A percentile compares a stretch with the other conserved stretches of the same genome.
Evolutionary conservation across 2,888 invertebrate genomes (phyloP).

Genomic region (Drepana falcataria): DNA sequence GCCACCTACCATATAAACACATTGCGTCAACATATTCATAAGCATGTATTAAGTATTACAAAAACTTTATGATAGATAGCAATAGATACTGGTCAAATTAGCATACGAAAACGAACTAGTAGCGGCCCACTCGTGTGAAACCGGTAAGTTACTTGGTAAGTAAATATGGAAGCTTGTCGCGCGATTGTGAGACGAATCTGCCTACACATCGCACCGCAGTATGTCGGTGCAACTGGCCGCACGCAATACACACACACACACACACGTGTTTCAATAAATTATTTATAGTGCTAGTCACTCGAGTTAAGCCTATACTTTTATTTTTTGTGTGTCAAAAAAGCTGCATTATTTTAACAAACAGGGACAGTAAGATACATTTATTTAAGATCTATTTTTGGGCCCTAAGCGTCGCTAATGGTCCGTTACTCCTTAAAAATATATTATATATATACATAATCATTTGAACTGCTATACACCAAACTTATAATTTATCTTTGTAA

Average conservation of each 20-base stretch:
- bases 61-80: slow-evolving; percentile 24
- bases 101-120: slow-evolving; percentile 59
- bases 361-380: too few species aligned
- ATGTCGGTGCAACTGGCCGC: slow-evolving; percentile 12
- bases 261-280: neutral
- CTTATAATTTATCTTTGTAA: too few species aligned
- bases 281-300: too few species aligned
- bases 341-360: too few species aligned
- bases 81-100: slow-evolving; percentile 50
- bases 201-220: slow-evolving; percentile 51
- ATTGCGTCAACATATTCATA: slow-evolving; percentile 3
- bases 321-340: too few species aligned
- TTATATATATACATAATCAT: too few species aligned
- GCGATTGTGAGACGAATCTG: slow-evolving; percentile 62
- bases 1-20: slow-evolving; percentile 2
- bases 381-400: too few species aligned
- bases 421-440: too few species aligned
- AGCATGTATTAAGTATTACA: slow-evolving; percentile 3
- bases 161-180: slow-evolving; percentile 74
- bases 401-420: too few species aligned
- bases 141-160: slow-evolving; percentile 68
- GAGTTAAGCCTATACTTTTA: too few species aligned
- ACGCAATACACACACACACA: slow-evolving; percentile 4
- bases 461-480: too few species aligned
- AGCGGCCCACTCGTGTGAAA: slow-evolving; percentile 68